phyloP scores from a whole-genome alignment of 2,797 vertebrate species.

The Antrozous pallidus region DNA sequence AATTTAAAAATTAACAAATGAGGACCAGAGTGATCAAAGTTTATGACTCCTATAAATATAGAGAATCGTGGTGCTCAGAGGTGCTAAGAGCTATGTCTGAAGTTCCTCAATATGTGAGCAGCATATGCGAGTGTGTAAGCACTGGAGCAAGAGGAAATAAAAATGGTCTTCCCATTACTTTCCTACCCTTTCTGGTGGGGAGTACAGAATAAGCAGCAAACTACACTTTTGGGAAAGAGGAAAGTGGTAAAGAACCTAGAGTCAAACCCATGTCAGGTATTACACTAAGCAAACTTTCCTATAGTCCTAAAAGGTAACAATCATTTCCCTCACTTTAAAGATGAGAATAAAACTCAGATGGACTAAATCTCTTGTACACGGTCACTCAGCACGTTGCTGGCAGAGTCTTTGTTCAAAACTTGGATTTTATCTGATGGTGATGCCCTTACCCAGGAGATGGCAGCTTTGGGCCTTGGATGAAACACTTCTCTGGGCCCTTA shows the following conservation, averaged over 20 bases:
- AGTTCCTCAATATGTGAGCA: not conserved
- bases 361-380: not conserved
- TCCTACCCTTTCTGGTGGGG: not conserved
- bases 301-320: not conserved
- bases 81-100: not conserved
- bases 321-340: not conserved
- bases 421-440: not conserved
- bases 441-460: not conserved
- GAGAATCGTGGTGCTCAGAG: not conserved
- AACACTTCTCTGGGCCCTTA: not conserved
- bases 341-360: not conserved
- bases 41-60: not conserved
- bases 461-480: not conserved
- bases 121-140: not conserved
- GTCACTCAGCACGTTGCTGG: not conserved
- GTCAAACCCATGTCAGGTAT: no score
- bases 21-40: not conserved
- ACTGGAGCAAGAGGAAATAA: no score
- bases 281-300: not conserved
- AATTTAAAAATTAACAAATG: not conserved
- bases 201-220: not conserved
- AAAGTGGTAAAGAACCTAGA: not conserved
- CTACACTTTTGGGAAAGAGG: not conserved
- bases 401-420: not conserved
- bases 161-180: not conserved